Evolutionary conservation across 1,140 invertebrate species (phyloP), one percentile per base, ranked within the genome.

Genomic region (Brachionus angularis): DNA sequence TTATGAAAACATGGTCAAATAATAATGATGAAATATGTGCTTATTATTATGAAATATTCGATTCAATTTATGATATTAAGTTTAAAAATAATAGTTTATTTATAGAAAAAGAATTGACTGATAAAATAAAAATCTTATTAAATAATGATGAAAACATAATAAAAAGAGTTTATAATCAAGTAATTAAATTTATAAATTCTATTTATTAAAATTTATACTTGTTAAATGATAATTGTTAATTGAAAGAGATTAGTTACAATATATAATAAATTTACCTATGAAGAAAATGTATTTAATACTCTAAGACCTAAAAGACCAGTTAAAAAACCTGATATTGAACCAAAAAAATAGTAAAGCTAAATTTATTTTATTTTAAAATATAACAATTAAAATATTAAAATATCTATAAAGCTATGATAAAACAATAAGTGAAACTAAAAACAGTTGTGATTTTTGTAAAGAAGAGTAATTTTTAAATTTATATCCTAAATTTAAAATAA

Each of bases 201-300:
- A 33, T 33, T 16, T 34, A 2, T 29, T n/a, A 5, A 34, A 33
- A 21, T 21, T 1, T 2, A 7, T 21, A 55, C 8, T 34, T 34
- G 3, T 18, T 21, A 16, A 34, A 34, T n/a, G n/a, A n/a, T n/a
- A n/a, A n/a, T n/a, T n/a, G n/a, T n/a, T 33, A 12, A 21, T 8
- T 18, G 31, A 33, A 36, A 55, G 52, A 23, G 21, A 39, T 16
- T 58, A 10, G 18, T 58, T 39, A 58, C 23, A 39, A 12, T 58
- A 18, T 58, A n/a, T n/a, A 81, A 79, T 72, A 73, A 75, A 44
- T 78, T 76, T 34, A 81, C 77, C 12, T 69, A 73, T 71, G 80
- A 83, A 73, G 75, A 81, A 52, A 79, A 78, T 36, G 73, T 81
- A 14, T 82, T 76, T 73, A 83, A 83, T 73, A 77, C 79, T 33